These are phyloP conservation scores for Platycnemis pennipes DNA, from an alignment of 2,888 invertebrate genomes.

Conservation along the genomic window DNA sequence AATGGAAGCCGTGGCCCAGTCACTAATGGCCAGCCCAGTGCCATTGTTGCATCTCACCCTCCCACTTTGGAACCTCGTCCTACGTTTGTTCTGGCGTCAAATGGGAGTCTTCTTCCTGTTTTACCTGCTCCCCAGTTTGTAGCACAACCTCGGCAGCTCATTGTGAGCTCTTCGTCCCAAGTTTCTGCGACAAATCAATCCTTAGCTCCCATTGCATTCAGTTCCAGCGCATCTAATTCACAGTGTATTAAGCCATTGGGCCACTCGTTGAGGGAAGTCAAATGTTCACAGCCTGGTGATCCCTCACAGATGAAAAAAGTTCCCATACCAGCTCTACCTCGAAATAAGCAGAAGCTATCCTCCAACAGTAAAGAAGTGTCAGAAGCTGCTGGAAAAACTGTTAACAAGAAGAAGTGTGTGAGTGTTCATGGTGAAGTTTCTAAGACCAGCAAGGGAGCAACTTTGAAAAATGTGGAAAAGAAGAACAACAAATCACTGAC, in stretches of 20 bases:
- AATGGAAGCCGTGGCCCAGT: slow-evolving; percentile 1
- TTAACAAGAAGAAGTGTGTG: not conserved
- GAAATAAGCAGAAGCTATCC: not conserved
- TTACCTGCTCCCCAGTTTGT: slow-evolving; percentile 44
- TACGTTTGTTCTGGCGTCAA: slow-evolving; percentile 48
- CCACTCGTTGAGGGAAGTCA: slow-evolving; percentile 29
- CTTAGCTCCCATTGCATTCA: not conserved
- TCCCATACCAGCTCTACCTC: slow-evolving; percentile 47
- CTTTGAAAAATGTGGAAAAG: not conserved
- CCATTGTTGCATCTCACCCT: slow-evolving; percentile 44
- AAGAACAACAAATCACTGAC: not conserved
- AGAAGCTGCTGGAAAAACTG: not conserved
- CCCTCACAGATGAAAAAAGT: slow-evolving; percentile 37
- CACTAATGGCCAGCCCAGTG: not conserved
- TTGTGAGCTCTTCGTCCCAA: slow-evolving; percentile 20
- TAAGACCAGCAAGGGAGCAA: not conserved
- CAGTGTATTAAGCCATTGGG: not conserved
- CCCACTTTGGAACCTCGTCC: slow-evolving; percentile 51
- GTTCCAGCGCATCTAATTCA: not conserved
- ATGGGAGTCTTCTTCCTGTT: slow-evolving; percentile 55
- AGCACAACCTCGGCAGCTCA: slow-evolving; percentile 43
- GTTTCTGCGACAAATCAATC: slow-evolving; percentile 4
- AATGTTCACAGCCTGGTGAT: slow-evolving; percentile 19
- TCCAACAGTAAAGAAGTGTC: not conserved
- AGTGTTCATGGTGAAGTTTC: not conserved